phyloP scores from a whole-genome alignment of 2,113 vertebrate genomes.

The Lagopus muta region DNA sequence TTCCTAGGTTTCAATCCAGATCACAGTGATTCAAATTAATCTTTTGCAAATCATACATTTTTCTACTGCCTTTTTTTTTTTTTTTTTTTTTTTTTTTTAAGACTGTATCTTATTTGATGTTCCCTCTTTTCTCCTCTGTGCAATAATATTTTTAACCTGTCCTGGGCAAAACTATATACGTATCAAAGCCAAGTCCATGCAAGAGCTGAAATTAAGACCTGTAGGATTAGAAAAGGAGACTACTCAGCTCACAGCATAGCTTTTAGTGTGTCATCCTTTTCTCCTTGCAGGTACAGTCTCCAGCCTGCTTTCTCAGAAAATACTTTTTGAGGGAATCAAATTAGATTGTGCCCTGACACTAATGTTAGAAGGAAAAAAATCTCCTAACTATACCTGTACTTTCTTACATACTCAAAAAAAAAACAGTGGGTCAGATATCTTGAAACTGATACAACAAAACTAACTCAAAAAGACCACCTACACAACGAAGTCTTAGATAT shows the following conservation, averaged over 20 bases:
- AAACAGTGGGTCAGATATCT: background rate
- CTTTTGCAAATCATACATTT: background rate
- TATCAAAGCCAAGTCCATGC: background rate
- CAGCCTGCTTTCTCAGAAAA: background rate
- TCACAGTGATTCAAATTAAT: background rate
- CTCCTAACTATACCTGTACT: background rate
- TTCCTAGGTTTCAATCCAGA: background rate
- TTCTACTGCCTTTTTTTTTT: background rate
- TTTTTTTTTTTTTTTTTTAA: background rate
- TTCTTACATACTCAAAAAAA: background rate
- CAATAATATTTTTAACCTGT: background rate
- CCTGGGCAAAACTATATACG: background rate
- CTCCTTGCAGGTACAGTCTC: background rate
- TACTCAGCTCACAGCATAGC: background rate
- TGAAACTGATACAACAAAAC: background rate
- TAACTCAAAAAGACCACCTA: background rate
- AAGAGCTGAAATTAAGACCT: background rate
- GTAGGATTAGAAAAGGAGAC: background rate
- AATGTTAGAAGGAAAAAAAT: no score
- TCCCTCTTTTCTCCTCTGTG: background rate
- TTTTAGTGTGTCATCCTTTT: background rate
- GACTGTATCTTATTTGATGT: background rate
- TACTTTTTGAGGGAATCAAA: background rate
- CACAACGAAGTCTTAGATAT: background rate
- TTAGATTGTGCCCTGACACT: background rate